These are phyloP conservation scores for Psix sp. DNA, from an alignment of 1,140 invertebrate genomes.

Conservation along the genomic window DNA sequence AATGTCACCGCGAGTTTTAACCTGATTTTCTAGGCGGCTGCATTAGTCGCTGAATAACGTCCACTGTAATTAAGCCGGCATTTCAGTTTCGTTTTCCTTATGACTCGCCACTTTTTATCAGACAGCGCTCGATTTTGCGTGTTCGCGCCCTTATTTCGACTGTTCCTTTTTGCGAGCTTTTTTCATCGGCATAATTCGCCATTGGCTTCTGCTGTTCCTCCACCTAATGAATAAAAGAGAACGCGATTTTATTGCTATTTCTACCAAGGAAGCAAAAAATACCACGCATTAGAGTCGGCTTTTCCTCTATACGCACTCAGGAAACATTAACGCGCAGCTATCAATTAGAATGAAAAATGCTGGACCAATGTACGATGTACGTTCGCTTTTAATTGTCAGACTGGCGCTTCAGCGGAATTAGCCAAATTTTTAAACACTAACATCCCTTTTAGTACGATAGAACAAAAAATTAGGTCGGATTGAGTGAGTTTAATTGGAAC, in stretches of 20 bases:
- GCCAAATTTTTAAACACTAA: too few relatives aligned
- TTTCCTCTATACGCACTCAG: constrained; percentile 10
- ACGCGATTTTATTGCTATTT: constrained; percentile 20
- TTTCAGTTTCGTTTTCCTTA: constrained; percentile 41
- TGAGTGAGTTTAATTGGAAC: too few relatives aligned
- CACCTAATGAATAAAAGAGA: constrained; percentile 45
- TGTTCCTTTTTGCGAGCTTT: constrained; percentile 2
- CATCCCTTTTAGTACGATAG: too few relatives aligned
- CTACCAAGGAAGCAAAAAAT: constrained; percentile 20
- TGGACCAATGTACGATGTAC: constrained; percentile 7
- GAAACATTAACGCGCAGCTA: constrained; percentile 19
- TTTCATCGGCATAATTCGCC: constrained; percentile 14
- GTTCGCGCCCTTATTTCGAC: constrained; percentile 1
- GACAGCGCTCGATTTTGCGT: background rate
- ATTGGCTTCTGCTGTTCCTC: constrained; percentile 10
- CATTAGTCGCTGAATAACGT: constrained; percentile 51
- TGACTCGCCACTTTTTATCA: background rate
- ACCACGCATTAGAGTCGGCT: constrained; percentile 19
- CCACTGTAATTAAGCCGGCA: constrained; percentile 45
- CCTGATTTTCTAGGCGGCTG: constrained; percentile 50
- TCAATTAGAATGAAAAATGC: constrained; percentile 44
- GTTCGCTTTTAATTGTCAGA: too few relatives aligned
- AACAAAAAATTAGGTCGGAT: too few relatives aligned
- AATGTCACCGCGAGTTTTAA: constrained; percentile 54
- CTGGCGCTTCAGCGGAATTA: too few relatives aligned